Base-by-base conservation (phyloP, 2,113 vertebrate genomes). In the Etia nguti region DNA sequence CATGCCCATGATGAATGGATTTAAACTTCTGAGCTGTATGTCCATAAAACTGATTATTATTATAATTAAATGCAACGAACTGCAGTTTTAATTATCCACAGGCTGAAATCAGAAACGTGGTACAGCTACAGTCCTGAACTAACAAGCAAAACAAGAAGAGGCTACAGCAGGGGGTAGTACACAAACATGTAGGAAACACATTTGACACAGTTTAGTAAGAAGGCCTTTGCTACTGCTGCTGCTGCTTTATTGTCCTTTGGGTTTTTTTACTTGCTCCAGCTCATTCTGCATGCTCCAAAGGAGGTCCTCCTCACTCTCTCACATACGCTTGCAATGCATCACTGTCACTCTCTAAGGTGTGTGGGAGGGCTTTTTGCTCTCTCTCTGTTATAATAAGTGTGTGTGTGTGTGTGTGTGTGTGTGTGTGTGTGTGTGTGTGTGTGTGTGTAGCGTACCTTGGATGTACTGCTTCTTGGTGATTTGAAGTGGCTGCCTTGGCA, bases 401-500 rank as follows among this genome's bases (percentile, higher is more conserved):
- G 34, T 41, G 3, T 43, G 56, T 65, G 70, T 41, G 43, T 73
- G 43, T 38, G 79, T 77, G 50, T 13, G 4, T 34, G 54, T 12
- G 20, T 24, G 11, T 55, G 15, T 46, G 60, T 79, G 73, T 55
- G 54, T 56, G 10, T 4, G 43, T 68, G 26, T n/a, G 68, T 36
- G 57, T 56, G 41, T 41, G 79, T 56, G 50, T 8, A 12, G 6
- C 77, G 92, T 92, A 96, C 96, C 96, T 84, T 89, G 86, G 36
- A 94, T 57, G 81, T 87, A 46, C 79, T 92, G 94, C 91, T 91
- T 94, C 95, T 89, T 94, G 62, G 84, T 92, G 85, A 97, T 94
- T 54, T 94, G 93, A 24, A 97, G 85, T 2, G 95, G 94, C 80
- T 96, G 95, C 79, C 93, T 95, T 5, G 96, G 96, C 46, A 97